Evolutionary conservation across 2,797 vertebrate species (phyloP).

Genomic region (Ispidina lecontei): DNA sequence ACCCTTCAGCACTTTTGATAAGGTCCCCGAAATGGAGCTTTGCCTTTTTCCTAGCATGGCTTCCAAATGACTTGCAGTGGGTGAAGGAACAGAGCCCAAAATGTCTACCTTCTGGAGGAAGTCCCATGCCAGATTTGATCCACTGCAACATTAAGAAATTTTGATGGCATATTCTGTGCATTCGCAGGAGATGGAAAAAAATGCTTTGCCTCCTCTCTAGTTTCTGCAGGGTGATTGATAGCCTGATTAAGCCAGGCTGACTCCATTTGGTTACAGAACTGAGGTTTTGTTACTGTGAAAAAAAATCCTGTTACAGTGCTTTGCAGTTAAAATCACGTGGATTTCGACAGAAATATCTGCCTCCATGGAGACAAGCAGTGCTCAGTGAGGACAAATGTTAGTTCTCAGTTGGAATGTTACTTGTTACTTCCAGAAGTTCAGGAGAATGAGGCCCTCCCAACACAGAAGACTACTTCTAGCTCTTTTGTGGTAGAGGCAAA

Average conservation of each 20-base stretch:
- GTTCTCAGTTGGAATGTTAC: background rate
- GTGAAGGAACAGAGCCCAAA: background rate
- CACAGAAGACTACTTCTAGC: background rate
- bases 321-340: constrained; percentile 23
- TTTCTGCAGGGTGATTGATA: constrained; percentile 64
- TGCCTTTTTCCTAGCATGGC: background rate
- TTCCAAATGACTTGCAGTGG: background rate
- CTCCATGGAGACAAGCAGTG: constrained; percentile 61
- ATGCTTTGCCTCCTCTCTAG: constrained; percentile 20
- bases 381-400: constrained; percentile 23
- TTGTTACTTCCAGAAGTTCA: background rate
- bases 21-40: background rate
- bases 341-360: constrained; percentile 65
- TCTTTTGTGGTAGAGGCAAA: background rate
- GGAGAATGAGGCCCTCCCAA: background rate
- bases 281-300: constrained; percentile 66
- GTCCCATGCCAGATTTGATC: constrained; percentile 34
- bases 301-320: constrained; percentile 65
- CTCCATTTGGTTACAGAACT: constrained; percentile 64
- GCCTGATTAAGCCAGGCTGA: constrained; percentile 65
- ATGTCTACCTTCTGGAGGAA: constrained; percentile 37
- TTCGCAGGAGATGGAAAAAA: constrained; percentile 16
- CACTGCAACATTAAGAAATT: background rate
- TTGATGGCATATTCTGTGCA: constrained; percentile 4
- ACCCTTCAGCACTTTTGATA: background rate